These are phyloP conservation scores for Picus viridis DNA, from an alignment of 2,797 vertebrate genomes.

Conservation along the genomic window DNA sequence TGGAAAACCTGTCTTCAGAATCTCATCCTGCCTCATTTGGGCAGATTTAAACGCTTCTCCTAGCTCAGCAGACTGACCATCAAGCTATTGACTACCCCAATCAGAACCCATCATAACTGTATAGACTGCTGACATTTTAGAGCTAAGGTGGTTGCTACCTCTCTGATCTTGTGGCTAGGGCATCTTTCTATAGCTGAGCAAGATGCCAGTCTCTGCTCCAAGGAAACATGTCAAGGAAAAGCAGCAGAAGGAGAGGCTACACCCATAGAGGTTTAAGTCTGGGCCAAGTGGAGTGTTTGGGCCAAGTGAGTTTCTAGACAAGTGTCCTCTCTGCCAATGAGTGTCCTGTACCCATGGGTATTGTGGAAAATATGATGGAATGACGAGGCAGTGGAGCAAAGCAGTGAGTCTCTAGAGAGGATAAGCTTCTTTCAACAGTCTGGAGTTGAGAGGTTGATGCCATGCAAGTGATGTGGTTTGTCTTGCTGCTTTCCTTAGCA, in stretches of 20 bases:
- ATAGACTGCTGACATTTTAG: background rate
- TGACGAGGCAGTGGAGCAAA: background rate
- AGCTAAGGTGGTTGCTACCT: background rate
- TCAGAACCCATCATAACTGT: background rate
- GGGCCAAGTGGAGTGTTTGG: background rate
- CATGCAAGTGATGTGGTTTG: background rate
- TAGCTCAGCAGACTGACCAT: background rate
- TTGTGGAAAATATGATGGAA: background rate
- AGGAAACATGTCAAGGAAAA: background rate
- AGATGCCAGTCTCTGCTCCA: background rate
- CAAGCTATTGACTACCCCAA: background rate
- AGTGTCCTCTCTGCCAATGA: rapidly evolving
- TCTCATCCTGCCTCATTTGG: conserved; percentile 2
- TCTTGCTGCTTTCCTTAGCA: background rate
- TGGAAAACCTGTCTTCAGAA: conserved; percentile 31
- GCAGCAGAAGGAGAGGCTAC: background rate
- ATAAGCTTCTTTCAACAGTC: background rate
- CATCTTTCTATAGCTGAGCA: background rate
- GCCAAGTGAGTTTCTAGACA: background rate
- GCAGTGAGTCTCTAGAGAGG: background rate
- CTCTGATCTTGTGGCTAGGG: background rate
- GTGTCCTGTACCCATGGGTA: background rate
- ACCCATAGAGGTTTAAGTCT: background rate
- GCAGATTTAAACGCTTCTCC: background rate
- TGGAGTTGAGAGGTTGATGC: background rate